phyloP scores from a whole-genome alignment of 2,797 vertebrate genomes.

The Stomatorhinus walkeri region DNA sequence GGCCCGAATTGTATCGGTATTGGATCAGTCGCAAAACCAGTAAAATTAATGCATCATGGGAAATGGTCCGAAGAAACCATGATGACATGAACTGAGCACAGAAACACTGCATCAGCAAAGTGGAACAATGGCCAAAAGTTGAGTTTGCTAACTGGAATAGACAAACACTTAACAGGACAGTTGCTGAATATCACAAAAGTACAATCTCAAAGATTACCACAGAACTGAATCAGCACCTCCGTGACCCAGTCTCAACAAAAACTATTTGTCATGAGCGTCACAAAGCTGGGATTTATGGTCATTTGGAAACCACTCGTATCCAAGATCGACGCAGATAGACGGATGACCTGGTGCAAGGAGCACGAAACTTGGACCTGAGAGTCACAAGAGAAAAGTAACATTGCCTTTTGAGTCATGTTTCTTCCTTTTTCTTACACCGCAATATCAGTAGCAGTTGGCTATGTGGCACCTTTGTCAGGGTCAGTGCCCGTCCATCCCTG shows the following conservation, averaged over 20 bases:
- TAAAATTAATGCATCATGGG: neutral
- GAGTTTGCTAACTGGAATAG: neutral
- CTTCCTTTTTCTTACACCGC: neutral
- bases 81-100: neutral
- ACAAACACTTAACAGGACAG: neutral
- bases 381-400: neutral
- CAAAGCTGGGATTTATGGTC: neutral
- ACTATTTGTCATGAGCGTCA: neutral
- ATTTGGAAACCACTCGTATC: neutral
- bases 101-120: neutral
- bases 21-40: neutral
- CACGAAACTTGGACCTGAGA: neutral
- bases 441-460: neutral
- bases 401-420: neutral
- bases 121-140: neutral
- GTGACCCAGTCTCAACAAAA: neutral
- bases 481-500: neutral
- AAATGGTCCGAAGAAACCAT: neutral
- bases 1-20: neutral
- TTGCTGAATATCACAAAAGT: neutral
- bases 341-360: neutral
- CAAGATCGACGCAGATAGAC: neutral
- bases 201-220: neutral
- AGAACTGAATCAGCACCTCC: slow-evolving; percentile 3
- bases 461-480: neutral